These are phyloP conservation scores for Chouioia cunea DNA, from an alignment of 2,888 invertebrate genomes.

Conservation along the genomic window DNA sequence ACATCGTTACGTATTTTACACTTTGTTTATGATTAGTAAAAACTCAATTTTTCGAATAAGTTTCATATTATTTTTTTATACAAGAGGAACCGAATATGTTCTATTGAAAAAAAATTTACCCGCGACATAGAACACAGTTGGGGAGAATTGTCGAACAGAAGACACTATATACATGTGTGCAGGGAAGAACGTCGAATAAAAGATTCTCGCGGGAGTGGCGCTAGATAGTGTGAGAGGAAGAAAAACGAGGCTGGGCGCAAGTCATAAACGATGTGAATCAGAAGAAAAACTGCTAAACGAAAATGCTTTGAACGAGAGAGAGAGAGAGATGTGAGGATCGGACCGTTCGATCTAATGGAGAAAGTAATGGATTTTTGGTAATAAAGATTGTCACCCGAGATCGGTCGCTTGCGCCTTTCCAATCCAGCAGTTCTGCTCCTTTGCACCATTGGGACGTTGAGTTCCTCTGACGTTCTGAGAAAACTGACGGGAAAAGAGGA, in stretches of 20 bases:
- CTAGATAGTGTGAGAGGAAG: constrained; percentile 30
- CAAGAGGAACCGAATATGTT: too few species aligned
- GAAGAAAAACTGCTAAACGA: constrained; percentile 69
- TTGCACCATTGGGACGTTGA: constrained; percentile 35
- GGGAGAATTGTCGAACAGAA: too few species aligned
- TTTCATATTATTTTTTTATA: too few species aligned
- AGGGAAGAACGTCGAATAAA: constrained; percentile 33
- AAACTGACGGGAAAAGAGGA: too few species aligned
- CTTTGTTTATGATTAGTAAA: too few species aligned
- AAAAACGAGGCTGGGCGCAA: constrained; percentile 18
- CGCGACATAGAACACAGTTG: too few species aligned
- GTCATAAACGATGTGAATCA: constrained; percentile 65
- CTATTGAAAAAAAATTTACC: too few species aligned
- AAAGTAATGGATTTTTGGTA: constrained; percentile 68
- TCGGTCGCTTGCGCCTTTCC: constrained; percentile 55
- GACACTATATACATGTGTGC: constrained; percentile 28
- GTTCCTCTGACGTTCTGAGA: neutral
- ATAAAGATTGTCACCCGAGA: constrained; percentile 66
- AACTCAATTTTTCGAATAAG: too few species aligned
- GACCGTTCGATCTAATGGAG: constrained; percentile 64
- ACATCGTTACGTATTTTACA: too few species aligned
- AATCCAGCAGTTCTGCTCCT: constrained; percentile 45
- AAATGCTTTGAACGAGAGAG: constrained; percentile 58
- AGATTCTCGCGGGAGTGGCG: constrained; percentile 25
- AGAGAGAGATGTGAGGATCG: constrained; percentile 19